These are phyloP conservation scores for Tympanoctomys barrerae DNA, from an alignment of 2,797 vertebrate genomes.

Conservation along the genomic window DNA sequence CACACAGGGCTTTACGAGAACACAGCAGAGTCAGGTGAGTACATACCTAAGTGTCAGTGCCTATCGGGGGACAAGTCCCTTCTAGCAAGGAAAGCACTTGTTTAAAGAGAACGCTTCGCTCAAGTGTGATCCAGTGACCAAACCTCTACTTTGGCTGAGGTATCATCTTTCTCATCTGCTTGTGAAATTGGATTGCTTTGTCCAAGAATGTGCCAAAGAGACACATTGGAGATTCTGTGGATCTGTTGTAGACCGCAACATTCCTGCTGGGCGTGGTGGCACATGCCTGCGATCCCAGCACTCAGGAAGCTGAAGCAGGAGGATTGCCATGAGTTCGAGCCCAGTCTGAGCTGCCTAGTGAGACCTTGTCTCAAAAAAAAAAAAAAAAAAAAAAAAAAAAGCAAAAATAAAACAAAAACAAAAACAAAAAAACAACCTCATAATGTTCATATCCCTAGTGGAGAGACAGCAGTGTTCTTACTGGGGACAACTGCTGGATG, in stretches of 20 bases:
- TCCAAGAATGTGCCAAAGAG: neutral
- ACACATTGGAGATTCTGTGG: no score
- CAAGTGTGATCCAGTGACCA: neutral
- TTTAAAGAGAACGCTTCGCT: neutral
- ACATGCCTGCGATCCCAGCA: neutral
- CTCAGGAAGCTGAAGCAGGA: neutral
- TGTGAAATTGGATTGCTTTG: neutral
- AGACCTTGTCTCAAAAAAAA: neutral
- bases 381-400: neutral
- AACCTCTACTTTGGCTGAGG: neutral
- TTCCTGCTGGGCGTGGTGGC: neutral
- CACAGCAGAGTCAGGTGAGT: neutral
- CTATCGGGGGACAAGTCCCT: slow-evolving; percentile 3
- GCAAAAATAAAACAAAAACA: neutral
- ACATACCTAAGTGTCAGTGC: neutral
- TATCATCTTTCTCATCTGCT: neutral
- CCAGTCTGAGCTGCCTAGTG: neutral
- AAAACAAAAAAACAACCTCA: neutral
- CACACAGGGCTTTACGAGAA: neutral
- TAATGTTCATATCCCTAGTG: neutral
- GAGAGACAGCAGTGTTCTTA: neutral
- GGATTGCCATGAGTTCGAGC: neutral
- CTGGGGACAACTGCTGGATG: neutral
- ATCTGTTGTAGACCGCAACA: neutral
- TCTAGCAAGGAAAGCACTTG: neutral